phyloP scores from a whole-genome alignment of 2,113 vertebrate genomes.

The Protomyctophum bolini region DNA sequence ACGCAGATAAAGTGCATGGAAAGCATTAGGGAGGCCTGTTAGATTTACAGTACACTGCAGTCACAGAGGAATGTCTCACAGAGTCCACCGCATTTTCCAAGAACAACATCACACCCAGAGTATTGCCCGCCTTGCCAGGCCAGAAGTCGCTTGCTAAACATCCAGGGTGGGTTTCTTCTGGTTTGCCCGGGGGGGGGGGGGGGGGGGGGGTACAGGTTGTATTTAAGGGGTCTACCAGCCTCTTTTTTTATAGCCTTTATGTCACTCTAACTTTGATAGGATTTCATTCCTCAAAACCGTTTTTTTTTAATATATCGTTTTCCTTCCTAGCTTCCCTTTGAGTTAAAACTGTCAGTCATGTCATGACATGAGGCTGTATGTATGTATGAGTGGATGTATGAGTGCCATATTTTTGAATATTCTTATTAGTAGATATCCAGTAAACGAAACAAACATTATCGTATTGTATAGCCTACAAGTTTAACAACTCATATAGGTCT shows the following conservation, averaged over 20 bases:
- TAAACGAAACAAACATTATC: not conserved
- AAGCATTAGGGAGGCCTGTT: conserved; percentile 36
- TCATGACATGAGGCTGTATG: not conserved
- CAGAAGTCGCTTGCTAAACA: not conserved
- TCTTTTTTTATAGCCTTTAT: too few relatives aligned
- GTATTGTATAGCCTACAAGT: not conserved
- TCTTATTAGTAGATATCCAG: not conserved
- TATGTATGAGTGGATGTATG: too few relatives aligned
- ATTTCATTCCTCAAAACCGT: too few relatives aligned
- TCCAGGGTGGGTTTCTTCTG: conserved; percentile 24
- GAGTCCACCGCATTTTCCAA: conserved; percentile 33
- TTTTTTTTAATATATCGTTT: not conserved
- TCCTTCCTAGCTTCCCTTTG: not conserved
- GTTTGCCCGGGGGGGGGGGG: not conserved
- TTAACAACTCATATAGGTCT: not conserved
- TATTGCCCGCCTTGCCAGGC: conserved; percentile 11
- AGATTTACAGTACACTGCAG: conserved; percentile 36
- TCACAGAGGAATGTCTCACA: conserved; percentile 35
- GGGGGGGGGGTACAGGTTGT: not conserved
- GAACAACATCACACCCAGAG: conserved; percentile 34
- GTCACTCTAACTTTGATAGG: too few relatives aligned
- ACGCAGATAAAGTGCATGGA: conserved; percentile 47
- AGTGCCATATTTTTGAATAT: conserved; percentile 3
- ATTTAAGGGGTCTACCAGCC: conserved; percentile 2
- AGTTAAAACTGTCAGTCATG: conserved; percentile 10